These are phyloP conservation scores for Coremacera marginata DNA, from an alignment of 2,888 invertebrate species.

Conservation along the genomic window DNA sequence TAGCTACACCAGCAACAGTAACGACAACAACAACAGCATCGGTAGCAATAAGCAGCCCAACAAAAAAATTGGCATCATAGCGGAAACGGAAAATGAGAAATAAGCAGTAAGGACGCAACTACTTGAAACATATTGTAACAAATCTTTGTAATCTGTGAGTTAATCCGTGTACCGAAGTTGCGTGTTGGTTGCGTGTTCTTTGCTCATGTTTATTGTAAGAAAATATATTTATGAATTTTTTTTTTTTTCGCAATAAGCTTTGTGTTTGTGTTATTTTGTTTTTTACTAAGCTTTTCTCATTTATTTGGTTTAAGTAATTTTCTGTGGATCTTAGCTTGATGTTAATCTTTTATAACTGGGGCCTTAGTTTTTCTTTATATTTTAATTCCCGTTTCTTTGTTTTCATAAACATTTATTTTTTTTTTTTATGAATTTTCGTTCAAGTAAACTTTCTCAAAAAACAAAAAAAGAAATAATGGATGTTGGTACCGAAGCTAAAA, in stretches of 20 bases:
- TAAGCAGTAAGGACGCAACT: constrained; percentile 11
- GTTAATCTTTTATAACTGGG: no score
- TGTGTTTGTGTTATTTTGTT: no score
- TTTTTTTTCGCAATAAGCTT: neutral
- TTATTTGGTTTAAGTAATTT: neutral
- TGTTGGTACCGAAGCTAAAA: no score
- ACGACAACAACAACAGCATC: neutral
- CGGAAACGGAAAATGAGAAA: constrained; percentile 6
- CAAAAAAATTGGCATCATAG: neutral
- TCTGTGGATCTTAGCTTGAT: neutral
- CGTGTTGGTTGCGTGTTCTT: neutral
- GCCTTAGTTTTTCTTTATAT: no score
- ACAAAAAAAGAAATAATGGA: no score
- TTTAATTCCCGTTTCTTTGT: no score
- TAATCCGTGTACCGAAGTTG: neutral
- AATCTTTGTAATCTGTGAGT: constrained; percentile 24
- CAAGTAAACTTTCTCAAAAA: no score
- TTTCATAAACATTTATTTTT: no score
- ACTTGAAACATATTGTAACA: constrained; percentile 24
- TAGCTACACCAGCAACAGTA: neutral
- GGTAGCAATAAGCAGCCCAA: neutral
- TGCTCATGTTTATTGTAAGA: neutral
- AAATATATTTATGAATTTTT: neutral
- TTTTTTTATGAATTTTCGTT: no score
- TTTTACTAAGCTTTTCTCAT: neutral